Evolutionary conservation across 2,888 invertebrate species (phyloP), one percentile per base, ranked within the genome.

Genomic region (Megamerina dolium): DNA sequence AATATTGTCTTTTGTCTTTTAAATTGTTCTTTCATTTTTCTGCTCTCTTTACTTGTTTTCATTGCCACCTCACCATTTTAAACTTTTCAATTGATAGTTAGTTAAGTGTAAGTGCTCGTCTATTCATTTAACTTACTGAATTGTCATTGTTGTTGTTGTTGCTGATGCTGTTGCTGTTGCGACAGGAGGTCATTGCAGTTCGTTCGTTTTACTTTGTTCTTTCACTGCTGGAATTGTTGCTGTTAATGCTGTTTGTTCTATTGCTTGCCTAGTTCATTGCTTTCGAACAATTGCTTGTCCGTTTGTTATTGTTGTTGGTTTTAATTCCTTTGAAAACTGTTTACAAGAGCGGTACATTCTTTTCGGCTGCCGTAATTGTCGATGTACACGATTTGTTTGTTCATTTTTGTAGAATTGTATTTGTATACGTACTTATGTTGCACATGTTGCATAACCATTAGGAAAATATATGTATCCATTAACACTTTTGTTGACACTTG

Each of bases 261-360:
- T 34, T 20, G n/a, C n/a, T 37, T 19, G 38, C n/a, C 20, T 16
- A 13, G 14, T 30, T 4, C 36, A 19, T 30, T n/a, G n/a, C 5
- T 14, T 31, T 23, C 17, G 4, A 36, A 42, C 37, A 42, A 42
- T 42, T 42, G 42, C 31, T 20, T 42, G 42, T 42, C 19, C 32
- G 26, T 42, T 37, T 42, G 42, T n/a, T n/a, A n/a, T n/a, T n/a
- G n/a, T n/a, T n/a, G n/a, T n/a, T n/a, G n/a, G n/a, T 32, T 37
- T 41, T 36, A 41, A 41, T 41, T 36, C 41, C 36, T 41, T 41
- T 41, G 29, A 16, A 26, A 27, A 31, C 37, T 36, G 42, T 37
- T 42, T 42, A 42, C 42, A 42, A 42, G 42, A 31, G 42, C 42
- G 26, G 32, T 30, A 37, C 42, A 42, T 42, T 42, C 42, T 42